Percentiles rank a stretch among this genome's conserved stretches.
Evolutionary conservation across 1,140 invertebrate species (phyloP).

Genomic region (Thrips palmi): DNA sequence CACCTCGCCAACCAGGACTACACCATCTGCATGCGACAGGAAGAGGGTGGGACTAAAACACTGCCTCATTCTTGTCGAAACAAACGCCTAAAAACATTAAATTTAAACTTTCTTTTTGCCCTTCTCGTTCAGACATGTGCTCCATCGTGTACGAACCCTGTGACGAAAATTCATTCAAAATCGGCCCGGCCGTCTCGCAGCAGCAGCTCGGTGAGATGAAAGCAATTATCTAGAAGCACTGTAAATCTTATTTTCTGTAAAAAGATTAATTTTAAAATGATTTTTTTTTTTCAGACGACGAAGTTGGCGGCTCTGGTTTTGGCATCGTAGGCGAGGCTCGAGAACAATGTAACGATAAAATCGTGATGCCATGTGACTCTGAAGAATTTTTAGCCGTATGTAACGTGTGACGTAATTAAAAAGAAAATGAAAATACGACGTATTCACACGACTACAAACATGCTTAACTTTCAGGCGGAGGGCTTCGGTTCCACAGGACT

Average conservation of each 20-base stretch:
- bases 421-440: slow-evolving; percentile 1
- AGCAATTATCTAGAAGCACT: not conserved
- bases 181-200: slow-evolving; percentile 29
- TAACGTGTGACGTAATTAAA: slow-evolving; percentile 12
- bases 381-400: slow-evolving; percentile 60
- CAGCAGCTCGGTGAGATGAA: not conserved
- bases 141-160: slow-evolving; percentile 59
- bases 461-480: slow-evolving; percentile 19
- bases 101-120: too few relatives aligned
- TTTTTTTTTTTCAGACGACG: slow-evolving; percentile 13
- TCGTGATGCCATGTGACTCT: slow-evolving; percentile 61
- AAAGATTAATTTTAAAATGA: not conserved
- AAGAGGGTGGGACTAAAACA: too few relatives aligned
- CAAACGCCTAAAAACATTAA: too few relatives aligned
- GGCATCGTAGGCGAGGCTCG: slow-evolving; percentile 16
- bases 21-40: slow-evolving; percentile 51
- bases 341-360: slow-evolving; percentile 45
- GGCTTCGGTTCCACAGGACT: slow-evolving; percentile 35
- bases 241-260: not conserved
- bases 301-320: slow-evolving; percentile 23
- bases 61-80: too few relatives aligned
- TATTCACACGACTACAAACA: not conserved
- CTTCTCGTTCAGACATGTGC: slow-evolving; percentile 39
- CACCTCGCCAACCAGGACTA: slow-evolving; percentile 63
- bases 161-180: slow-evolving; percentile 52